Conservation (phyloP, 2,113 vertebrate genomes). For the Cottus gobio region DNA sequence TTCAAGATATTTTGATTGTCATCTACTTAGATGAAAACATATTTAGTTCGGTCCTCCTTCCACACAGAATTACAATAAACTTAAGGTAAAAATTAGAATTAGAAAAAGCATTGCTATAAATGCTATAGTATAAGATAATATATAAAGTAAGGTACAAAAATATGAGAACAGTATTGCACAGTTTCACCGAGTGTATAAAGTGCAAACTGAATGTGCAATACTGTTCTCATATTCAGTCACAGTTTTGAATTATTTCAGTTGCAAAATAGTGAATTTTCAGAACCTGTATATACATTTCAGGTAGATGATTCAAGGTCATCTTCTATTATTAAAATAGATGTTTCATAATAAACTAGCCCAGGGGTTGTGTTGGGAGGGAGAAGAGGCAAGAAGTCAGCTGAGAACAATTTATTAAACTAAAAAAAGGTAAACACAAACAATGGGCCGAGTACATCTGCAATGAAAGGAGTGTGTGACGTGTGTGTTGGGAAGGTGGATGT, state of each 20-base stretch:
- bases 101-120: too few relatives aligned
- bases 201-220: too few relatives aligned
- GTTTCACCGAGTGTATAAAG: too few relatives aligned
- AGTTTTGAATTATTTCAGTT: neutral
- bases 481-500: neutral
- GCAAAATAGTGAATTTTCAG: neutral
- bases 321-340: neutral
- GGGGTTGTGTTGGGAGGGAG: neutral
- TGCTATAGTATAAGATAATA: too few relatives aligned
- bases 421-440: neutral
- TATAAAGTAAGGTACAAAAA: too few relatives aligned
- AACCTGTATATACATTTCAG: neutral
- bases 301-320: neutral
- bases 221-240: too few relatives aligned
- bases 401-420: neutral
- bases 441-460: neutral
- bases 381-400: neutral
- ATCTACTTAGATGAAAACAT: too few relatives aligned
- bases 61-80: too few relatives aligned
- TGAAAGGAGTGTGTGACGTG: neutral
- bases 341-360: neutral
- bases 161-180: too few relatives aligned
- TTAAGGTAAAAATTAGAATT: too few relatives aligned
- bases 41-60: too few relatives aligned
- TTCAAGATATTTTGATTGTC: too few relatives aligned